These are phyloP conservation scores for Drosophila infuscata DNA, from an alignment of 2,888 invertebrate genomes.

Conservation along the genomic window DNA sequence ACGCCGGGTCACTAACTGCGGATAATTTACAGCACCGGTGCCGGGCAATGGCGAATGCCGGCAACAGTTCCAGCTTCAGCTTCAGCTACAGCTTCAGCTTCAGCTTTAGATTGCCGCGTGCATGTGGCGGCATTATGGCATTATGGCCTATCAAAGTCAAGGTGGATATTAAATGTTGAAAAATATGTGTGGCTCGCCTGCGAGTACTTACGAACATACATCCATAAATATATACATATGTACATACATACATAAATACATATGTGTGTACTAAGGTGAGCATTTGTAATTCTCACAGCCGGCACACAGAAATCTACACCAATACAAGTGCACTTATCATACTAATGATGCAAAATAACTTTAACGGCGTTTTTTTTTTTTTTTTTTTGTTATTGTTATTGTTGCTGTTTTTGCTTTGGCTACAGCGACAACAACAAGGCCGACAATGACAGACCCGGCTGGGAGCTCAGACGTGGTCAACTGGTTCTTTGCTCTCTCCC, in stretches of 20 bases:
- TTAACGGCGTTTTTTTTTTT: slow-evolving; percentile 78
- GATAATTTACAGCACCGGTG: slow-evolving; percentile 70
- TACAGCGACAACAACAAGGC: slow-evolving; percentile 42
- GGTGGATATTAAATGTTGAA: slow-evolving; percentile 75
- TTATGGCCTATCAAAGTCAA: slow-evolving; percentile 79
- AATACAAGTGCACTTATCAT: slow-evolving; percentile 69
- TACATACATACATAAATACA: neutral
- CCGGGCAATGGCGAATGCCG: slow-evolving; percentile 30
- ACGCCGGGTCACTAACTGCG: slow-evolving; percentile 76
- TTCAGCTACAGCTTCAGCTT: slow-evolving; percentile 21
- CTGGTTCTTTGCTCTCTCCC: slow-evolving; percentile 74
- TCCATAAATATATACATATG: neutral
- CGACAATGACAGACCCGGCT: slow-evolving; percentile 49
- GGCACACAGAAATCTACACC: slow-evolving; percentile 72
- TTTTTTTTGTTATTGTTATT: slow-evolving; percentile 14
- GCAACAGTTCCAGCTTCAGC: slow-evolving; percentile 27
- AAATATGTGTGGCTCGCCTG: slow-evolving; percentile 61
- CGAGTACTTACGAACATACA: slow-evolving; percentile 11
- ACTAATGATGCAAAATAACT: slow-evolving; percentile 84
- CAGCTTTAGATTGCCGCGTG: slow-evolving; percentile 41
- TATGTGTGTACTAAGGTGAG: slow-evolving; percentile 38
- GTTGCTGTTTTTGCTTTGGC: slow-evolving; percentile 37
- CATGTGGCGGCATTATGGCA: slow-evolving; percentile 63
- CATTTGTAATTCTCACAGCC: slow-evolving; percentile 75
- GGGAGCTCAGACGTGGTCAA: slow-evolving; percentile 48